A percentile compares a stretch with the other conserved stretches of the same genome.
These are phyloP conservation scores for Lycaena phlaeas DNA, from an alignment of 2,888 invertebrate species.

Conservation along the genomic window DNA sequence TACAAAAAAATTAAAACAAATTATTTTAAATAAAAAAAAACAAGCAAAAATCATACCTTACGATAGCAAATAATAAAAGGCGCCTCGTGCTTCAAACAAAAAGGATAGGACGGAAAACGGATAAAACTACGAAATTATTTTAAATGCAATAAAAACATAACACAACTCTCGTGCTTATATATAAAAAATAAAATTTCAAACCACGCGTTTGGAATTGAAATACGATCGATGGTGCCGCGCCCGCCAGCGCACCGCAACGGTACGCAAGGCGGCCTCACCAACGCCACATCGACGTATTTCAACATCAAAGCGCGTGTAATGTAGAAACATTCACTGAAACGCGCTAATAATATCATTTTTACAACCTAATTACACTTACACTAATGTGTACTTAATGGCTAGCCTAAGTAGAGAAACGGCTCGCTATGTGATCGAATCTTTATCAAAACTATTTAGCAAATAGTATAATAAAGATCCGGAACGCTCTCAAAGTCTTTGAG, in stretches of 20 bases:
- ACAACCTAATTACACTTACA: slow-evolving; percentile 44
- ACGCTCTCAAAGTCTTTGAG: slow-evolving; percentile 25
- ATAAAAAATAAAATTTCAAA: slow-evolving; percentile 22
- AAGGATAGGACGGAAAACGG: slow-evolving; percentile 48
- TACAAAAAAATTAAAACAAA: too few relatives aligned
- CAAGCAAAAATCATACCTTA: slow-evolving; percentile 55
- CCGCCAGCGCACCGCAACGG: not conserved
- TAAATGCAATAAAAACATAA: slow-evolving; percentile 38
- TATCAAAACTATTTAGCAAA: slow-evolving; percentile 60
- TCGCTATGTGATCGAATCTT: slow-evolving; percentile 30
- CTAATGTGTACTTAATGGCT: slow-evolving; percentile 53
- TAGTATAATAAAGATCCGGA: slow-evolving; percentile 56
- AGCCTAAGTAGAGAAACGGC: slow-evolving; percentile 32
- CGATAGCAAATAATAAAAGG: slow-evolving; percentile 42
- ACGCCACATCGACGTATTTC: not conserved
- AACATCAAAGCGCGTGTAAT: slow-evolving; percentile 29
- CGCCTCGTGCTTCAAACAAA: slow-evolving; percentile 52
- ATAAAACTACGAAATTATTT: slow-evolving; percentile 29
- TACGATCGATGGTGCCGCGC: not conserved
- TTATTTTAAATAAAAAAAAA: slow-evolving; percentile 15
- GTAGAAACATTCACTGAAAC: slow-evolving; percentile 41
- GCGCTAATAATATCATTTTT: slow-evolving; percentile 53
- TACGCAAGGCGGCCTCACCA: not conserved
- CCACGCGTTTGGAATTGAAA: not conserved
- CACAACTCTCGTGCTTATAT: slow-evolving; percentile 32